These are phyloP conservation scores for Phycodurus eques DNA, from an alignment of 2,113 vertebrate genomes.

Conservation along the genomic window DNA sequence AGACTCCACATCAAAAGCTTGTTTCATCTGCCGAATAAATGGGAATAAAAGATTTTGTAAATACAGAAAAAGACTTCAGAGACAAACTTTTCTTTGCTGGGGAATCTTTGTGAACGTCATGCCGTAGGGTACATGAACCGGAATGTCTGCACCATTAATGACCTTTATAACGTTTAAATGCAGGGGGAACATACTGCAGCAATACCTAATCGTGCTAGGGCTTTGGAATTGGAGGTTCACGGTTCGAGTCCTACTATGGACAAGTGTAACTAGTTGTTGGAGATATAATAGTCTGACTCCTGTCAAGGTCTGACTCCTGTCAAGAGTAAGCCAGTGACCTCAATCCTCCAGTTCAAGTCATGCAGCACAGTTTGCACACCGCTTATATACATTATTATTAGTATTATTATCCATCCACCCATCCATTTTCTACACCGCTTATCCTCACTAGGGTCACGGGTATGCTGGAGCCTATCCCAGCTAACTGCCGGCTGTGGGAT, in stretches of 20 bases:
- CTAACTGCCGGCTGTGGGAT: no score
- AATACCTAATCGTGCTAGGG: neutral
- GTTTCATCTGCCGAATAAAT: slow-evolving; percentile 52
- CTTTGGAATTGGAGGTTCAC: neutral
- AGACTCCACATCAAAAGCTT: slow-evolving; percentile 54
- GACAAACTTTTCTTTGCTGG: slow-evolving; percentile 20
- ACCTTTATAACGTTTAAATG: neutral
- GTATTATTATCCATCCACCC: no score
- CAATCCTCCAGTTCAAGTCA: neutral
- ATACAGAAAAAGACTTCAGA: slow-evolving; percentile 36
- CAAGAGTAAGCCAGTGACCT: neutral
- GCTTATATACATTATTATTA: neutral
- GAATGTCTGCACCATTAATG: neutral
- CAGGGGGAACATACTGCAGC: neutral
- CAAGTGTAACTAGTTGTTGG: neutral
- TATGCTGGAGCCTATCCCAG: no score
- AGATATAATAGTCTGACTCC: neutral
- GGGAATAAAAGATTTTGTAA: slow-evolving; percentile 49
- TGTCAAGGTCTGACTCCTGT: neutral
- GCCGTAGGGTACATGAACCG: neutral
- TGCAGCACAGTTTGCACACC: neutral
- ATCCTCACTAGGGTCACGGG: no score
- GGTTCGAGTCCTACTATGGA: neutral
- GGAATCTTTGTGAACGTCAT: neutral
- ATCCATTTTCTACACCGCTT: no score